Conservation (phyloP, 37 sponge, comb jelly and placozoan species). For the Oscarella lobularis region DNA sequence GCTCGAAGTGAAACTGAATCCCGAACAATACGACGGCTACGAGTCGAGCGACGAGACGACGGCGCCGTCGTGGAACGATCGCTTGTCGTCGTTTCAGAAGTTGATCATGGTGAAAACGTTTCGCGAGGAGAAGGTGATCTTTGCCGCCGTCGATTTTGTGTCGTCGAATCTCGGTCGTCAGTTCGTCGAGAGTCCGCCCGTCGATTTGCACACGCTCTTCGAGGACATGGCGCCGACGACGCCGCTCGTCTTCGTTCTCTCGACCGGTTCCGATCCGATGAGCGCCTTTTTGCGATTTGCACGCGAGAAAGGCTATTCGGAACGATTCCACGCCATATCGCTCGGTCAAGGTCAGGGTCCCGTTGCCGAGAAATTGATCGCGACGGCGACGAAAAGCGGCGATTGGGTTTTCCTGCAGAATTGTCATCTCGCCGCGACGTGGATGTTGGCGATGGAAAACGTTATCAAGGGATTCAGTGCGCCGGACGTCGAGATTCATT, state of each 20-base stretch:
- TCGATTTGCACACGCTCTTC: slow-evolving; percentile 61
- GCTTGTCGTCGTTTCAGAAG: slow-evolving; percentile 78
- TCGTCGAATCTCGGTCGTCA: slow-evolving; percentile 69
- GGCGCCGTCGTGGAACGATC: slow-evolving; percentile 47
- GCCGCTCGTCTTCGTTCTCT: slow-evolving; percentile 93
- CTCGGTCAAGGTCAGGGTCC: slow-evolving; percentile 99
- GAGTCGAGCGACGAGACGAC: neutral
- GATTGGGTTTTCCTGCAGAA: slow-evolving; percentile 99
- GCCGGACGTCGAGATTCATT: slow-evolving; percentile 68
- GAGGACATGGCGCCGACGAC: slow-evolving; percentile 72
- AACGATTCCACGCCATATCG: slow-evolving; percentile 90
- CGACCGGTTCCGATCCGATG: slow-evolving; percentile 98
- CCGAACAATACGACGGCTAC: neutral
- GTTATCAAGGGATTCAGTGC: slow-evolving; percentile 69
- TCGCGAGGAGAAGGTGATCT: slow-evolving; percentile 74
- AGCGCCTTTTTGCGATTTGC: slow-evolving; percentile 88
- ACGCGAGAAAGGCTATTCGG: slow-evolving; percentile 80
- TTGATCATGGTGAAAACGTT: slow-evolving; percentile 81
- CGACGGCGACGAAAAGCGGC: slow-evolving; percentile 59
- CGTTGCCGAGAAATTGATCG: slow-evolving; percentile 86
- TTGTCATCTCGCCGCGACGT: slow-evolving; percentile 96
- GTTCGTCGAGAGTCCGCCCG: slow-evolving; percentile 94
- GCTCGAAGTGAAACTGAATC: slow-evolving; percentile 29
- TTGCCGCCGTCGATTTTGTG: slow-evolving; percentile 75
- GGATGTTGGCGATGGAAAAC: slow-evolving; percentile 95